Percentiles rank a stretch among this genome's conserved stretches.
phyloP scores from a whole-genome alignment of 2,113 vertebrate genomes.

The Mohoua ochrocephala region DNA sequence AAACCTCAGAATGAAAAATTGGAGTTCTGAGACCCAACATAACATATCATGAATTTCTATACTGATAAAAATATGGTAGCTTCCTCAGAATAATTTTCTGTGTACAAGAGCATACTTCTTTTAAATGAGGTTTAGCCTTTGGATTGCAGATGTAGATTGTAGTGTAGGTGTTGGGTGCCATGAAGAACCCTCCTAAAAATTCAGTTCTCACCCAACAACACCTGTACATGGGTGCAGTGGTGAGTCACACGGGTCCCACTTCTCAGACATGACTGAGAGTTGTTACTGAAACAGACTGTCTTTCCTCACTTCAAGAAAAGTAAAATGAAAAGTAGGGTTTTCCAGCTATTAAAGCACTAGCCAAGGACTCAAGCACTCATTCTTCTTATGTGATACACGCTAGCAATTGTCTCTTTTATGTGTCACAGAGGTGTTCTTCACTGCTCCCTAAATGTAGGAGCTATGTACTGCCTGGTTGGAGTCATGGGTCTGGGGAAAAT shows the following conservation, averaged over 20 bases:
- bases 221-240: fast-evolving
- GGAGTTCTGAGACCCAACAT: not conserved
- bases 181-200: not conserved
- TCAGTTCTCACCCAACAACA: not conserved
- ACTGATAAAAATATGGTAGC: not conserved
- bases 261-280: not conserved
- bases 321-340: not conserved
- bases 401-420: not conserved
- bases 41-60: not conserved
- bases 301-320: not conserved
- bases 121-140: not conserved
- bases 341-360: not conserved
- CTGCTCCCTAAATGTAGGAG: not conserved
- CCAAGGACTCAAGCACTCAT: not conserved
- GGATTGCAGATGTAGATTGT: not conserved
- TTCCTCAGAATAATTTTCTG: not conserved
- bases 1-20: not conserved
- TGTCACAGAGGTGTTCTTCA: not conserved
- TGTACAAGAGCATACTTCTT: not conserved
- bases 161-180: not conserved
- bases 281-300: not conserved
- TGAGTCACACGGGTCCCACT: not conserved
- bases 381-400: not conserved
- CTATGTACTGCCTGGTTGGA: not conserved
- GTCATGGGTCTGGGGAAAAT: fast-evolving